Conservation (phyloP, 2,797 vertebrate species). For the Trachops cirrhosus region DNA sequence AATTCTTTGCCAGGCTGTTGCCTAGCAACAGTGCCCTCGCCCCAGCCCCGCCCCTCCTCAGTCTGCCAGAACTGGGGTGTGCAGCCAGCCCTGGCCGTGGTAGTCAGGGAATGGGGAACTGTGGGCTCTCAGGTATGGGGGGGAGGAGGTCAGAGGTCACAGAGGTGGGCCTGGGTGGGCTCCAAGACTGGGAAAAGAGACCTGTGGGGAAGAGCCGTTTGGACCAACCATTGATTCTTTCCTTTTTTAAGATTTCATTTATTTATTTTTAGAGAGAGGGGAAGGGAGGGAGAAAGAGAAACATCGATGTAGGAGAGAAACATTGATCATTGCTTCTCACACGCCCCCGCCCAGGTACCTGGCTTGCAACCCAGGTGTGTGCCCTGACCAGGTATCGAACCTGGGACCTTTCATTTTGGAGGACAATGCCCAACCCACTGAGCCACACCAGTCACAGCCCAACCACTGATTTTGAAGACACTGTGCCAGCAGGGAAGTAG, state of each 20-base stretch:
- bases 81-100: background rate
- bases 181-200: background rate
- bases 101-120: background rate
- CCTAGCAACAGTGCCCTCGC: slow-evolving; percentile 41
- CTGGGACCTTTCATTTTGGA: too few relatives aligned
- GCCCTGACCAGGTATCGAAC: too few relatives aligned
- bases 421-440: too few relatives aligned
- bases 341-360: too few relatives aligned
- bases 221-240: background rate
- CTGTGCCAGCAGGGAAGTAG: background rate
- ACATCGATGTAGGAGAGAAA: too few relatives aligned
- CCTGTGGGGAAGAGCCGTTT: background rate
- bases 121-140: background rate
- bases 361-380: too few relatives aligned
- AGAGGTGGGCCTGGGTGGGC: background rate
- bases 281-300: too few relatives aligned
- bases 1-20: background rate
- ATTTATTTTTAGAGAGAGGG: too few relatives aligned
- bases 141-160: background rate
- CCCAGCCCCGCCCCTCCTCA: background rate
- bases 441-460: too few relatives aligned
- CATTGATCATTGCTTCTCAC: too few relatives aligned
- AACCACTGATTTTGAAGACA: background rate
- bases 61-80: background rate
- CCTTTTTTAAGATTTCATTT: too few relatives aligned